Evolutionary conservation across 2,797 vertebrate genomes (phyloP).

Genomic region (Hyperoplus lanceolatus): DNA sequence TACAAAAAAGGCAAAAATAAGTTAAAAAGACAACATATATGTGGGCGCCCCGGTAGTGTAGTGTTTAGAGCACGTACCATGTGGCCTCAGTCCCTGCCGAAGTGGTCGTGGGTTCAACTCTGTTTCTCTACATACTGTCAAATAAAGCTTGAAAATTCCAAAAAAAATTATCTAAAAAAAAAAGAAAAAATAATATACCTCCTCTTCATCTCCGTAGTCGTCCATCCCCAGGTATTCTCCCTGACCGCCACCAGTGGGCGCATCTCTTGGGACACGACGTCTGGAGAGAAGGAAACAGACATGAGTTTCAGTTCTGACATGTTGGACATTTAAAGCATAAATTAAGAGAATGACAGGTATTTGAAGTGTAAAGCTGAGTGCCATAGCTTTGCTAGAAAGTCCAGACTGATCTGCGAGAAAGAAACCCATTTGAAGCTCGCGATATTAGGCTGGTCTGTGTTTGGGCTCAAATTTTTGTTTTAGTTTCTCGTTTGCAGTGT

Average conservation of each 20-base stretch:
- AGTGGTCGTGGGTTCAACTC: too few relatives aligned
- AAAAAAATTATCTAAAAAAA: too few relatives aligned
- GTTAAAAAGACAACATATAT: too few relatives aligned
- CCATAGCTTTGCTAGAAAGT: not conserved
- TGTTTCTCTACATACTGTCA: too few relatives aligned
- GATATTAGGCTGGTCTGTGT: too few relatives aligned
- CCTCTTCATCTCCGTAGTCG: slow-evolving; percentile 93
- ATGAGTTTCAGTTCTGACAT: not conserved
- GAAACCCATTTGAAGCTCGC: not conserved
- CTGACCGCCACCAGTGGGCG: slow-evolving; percentile 71
- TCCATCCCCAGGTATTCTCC: slow-evolving; percentile 91
- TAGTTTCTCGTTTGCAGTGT: too few relatives aligned
- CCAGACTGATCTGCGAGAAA: not conserved
- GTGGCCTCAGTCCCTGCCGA: too few relatives aligned
- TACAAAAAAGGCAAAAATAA: too few relatives aligned
- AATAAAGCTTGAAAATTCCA: too few relatives aligned
- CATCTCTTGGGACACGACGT: slow-evolving; percentile 91
- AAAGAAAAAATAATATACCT: slow-evolving; percentile 66
- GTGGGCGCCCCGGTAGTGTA: too few relatives aligned
- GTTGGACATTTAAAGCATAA: not conserved
- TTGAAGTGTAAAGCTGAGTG: not conserved
- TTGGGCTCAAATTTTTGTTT: too few relatives aligned
- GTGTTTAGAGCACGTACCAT: too few relatives aligned
- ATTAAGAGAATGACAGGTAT: not conserved
- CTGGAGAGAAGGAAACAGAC: slow-evolving; percentile 68